A percentile compares a stretch with the other conserved stretches of the same genome.
Evolutionary conservation across 2,888 invertebrate genomes (phyloP).

Genomic region (Temnothorax rugatulus): DNA sequence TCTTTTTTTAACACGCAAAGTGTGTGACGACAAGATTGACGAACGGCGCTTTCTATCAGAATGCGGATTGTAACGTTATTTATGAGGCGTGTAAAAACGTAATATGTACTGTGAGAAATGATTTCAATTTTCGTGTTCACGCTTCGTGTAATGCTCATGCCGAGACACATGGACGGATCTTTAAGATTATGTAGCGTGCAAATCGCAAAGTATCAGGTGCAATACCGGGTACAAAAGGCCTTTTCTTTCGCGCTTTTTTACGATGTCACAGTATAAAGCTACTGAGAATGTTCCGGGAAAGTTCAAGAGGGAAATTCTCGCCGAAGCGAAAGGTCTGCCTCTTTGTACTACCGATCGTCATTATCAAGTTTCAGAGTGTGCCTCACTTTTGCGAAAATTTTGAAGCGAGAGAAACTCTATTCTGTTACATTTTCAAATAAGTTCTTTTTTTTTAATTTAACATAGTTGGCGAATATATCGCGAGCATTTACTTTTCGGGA

Average conservation of each 20-base stretch:
- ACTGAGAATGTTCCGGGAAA: slow-evolving; percentile 49
- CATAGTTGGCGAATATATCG: slow-evolving; percentile 2
- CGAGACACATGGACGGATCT: slow-evolving; percentile 4
- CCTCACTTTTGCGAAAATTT: slow-evolving; percentile 42
- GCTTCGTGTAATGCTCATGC: neutral
- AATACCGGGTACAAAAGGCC: slow-evolving; percentile 38
- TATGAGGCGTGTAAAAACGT: neutral
- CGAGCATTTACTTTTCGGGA: slow-evolving; percentile 1
- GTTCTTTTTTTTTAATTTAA: slow-evolving; percentile 4
- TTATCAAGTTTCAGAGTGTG: slow-evolving; percentile 61
- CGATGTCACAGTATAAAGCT: slow-evolving; percentile 36
- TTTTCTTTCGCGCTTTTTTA: slow-evolving; percentile 32
- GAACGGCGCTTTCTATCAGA: slow-evolving; percentile 2
- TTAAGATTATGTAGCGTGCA: slow-evolving; percentile 48
- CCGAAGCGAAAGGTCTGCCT: slow-evolving; percentile 36
- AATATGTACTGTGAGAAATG: neutral
- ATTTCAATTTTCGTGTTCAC: slow-evolving; percentile 23
- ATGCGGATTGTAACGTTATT: neutral
- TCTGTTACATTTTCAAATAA: slow-evolving; percentile 9
- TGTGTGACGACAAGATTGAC: neutral
- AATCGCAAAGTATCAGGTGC: slow-evolving; percentile 42
- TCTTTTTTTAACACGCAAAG: neutral
- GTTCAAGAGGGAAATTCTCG: slow-evolving; percentile 56
- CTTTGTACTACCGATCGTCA: slow-evolving; percentile 47
- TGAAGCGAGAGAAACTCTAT: slow-evolving; percentile 37